Evolutionary conservation across 2,888 invertebrate species (phyloP), one percentile per base, ranked within the genome.

Genomic region (Tachystola acroxantha): DNA sequence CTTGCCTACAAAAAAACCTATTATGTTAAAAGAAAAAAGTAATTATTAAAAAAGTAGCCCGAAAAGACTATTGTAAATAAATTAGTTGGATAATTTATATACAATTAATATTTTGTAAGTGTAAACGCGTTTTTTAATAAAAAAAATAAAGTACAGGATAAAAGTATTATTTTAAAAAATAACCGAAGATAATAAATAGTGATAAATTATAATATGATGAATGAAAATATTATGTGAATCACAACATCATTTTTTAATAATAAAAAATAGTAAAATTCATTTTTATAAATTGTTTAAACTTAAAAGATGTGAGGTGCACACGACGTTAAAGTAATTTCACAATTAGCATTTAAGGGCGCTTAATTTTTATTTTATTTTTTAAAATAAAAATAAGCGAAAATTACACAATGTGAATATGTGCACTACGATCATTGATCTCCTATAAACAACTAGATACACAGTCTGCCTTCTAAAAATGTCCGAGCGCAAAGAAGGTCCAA

Each of bases 41-140:
- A 55, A 54, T 60, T 50, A 46, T 53, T 55, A 50, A 52, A 62
- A 62, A 59, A 60, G 61, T 82, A 82, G 76, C 77, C 69, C 62
- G 74, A 70, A 50, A 77, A 71, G 71, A 77, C 71, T 84, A 81
- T 79, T 85, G 85, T 84, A 82, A 51, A 82, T 84, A 82, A 56
- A 57, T 36, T 77, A 81, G 75, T 64, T 60, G 66, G 42, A 73
- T 79, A 76, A 70, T 71, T 73, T 72, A 74, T 70, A 66, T 63
- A 62, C 57, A 63, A 66, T 49, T 51, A 34, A 65, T 73, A 76
- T 70, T 70, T 68, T 71, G 50, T 75, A 73, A 70, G 58, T 59
- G 53, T 67, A 69, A 63, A 72, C 49, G 55, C 70, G 57, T 76
- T 80, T 73, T 24, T 62, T 62, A 43, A 52, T 50, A 53, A 45